Evolutionary conservation across 92 coral and sea anemone genomes (phyloP).

Genomic region (Umimayanthus chanpuru): DNA sequence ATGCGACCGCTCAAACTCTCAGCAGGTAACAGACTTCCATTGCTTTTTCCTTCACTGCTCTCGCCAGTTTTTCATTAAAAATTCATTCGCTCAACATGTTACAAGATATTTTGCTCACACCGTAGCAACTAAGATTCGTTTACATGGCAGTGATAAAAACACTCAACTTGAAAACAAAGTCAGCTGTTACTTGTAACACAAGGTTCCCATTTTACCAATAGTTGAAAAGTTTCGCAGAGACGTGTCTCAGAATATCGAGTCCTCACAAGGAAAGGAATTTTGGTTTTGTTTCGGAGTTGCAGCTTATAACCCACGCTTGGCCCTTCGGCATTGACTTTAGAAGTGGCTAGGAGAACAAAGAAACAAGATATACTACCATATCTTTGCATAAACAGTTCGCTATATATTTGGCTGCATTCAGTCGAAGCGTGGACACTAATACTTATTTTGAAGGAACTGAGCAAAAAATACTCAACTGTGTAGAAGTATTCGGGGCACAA

Average conservation of each 20-base stretch:
- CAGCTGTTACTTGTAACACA: not conserved
- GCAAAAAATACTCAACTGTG: too few species aligned
- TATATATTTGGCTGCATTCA: not conserved
- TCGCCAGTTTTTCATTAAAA: constrained; percentile 35
- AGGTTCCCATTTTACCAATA: not conserved
- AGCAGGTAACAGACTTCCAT: not conserved
- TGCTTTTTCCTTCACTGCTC: not conserved
- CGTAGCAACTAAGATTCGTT: constrained; percentile 30
- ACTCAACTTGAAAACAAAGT: not conserved
- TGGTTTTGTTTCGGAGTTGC: too few species aligned
- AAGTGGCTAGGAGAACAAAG: not conserved
- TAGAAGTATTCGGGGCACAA: not conserved
- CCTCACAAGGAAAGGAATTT: not conserved
- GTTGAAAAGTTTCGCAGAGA: not conserved
- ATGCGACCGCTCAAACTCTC: not conserved
- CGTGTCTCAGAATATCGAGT: not conserved
- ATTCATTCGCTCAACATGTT: constrained; percentile 3
- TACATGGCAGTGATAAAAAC: not conserved
- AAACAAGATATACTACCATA: not conserved
- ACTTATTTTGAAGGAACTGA: not conserved
- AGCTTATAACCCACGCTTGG: not conserved
- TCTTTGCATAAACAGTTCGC: not conserved
- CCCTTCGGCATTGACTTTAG: not conserved
- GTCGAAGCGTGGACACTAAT: not conserved
- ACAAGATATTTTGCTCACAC: constrained; percentile 26